Conservation (phyloP, 2,888 invertebrate genomes). For the Thereva unica region DNA sequence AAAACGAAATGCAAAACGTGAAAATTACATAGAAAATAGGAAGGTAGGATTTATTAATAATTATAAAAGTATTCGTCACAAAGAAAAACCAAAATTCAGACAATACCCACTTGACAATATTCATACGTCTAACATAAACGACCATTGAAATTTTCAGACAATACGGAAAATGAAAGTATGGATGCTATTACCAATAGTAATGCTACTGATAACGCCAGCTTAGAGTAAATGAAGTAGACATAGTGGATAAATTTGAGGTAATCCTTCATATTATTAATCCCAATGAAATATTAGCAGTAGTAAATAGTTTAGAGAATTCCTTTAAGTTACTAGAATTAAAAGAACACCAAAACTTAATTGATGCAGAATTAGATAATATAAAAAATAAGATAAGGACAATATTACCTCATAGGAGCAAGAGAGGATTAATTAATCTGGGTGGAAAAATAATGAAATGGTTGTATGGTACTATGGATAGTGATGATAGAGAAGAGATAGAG, state of each 20-base stretch:
- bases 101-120: slow-evolving; percentile 25
- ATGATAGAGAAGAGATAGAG: slow-evolving; percentile 21
- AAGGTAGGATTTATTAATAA: neutral
- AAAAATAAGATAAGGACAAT: too few relatives aligned
- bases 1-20: too few relatives aligned
- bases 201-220: neutral
- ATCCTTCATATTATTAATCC: slow-evolving; percentile 34
- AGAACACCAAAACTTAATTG: too few relatives aligned
- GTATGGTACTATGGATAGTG: slow-evolving; percentile 15
- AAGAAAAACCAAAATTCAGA: slow-evolving; percentile 17
- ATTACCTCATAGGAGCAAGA: neutral
- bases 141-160: too few relatives aligned
- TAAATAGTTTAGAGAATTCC: too few relatives aligned
- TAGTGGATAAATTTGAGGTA: slow-evolving; percentile 36
- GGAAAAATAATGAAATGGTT: slow-evolving; percentile 32
- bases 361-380: too few relatives aligned
- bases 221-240: slow-evolving; percentile 35
- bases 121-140: slow-evolving; percentile 1
- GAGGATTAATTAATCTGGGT: slow-evolving; percentile 23
- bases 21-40: too few relatives aligned
- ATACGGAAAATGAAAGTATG: neutral
- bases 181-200: neutral
- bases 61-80: too few relatives aligned
- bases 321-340: too few relatives aligned
- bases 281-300: slow-evolving; percentile 17